Evolutionary conservation across 2,888 invertebrate genomes (phyloP).

Genomic region (Dromius quadrimaculatus): DNA sequence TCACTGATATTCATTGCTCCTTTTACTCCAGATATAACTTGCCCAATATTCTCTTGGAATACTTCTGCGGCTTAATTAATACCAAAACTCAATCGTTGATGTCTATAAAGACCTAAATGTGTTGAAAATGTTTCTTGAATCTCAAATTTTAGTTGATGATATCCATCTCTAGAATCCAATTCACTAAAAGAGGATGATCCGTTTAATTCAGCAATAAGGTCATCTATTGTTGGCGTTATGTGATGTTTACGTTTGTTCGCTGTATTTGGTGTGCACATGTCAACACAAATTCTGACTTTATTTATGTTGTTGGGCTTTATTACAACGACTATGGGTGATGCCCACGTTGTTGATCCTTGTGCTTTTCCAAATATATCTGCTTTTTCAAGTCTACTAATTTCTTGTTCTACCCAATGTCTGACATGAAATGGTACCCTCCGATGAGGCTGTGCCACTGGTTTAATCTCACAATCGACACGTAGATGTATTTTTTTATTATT

Average conservation of each 20-base stretch:
- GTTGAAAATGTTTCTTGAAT: neutral
- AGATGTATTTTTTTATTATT: neutral
- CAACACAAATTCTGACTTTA: constrained; percentile 46
- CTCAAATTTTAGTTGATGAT: neutral
- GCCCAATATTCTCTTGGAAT: neutral
- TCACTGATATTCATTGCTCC: neutral
- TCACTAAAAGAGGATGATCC: constrained; percentile 43
- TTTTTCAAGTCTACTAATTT: constrained; percentile 52
- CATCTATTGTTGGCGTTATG: constrained; percentile 52
- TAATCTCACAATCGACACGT: neutral
- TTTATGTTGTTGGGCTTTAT: constrained; percentile 46
- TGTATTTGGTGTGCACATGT: constrained; percentile 47
- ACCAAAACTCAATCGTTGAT: neutral
- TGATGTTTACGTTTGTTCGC: constrained; percentile 49
- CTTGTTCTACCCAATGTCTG: constrained; percentile 39
- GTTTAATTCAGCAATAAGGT: constrained; percentile 46
- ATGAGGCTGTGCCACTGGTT: neutral
- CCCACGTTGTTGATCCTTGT: constrained; percentile 54
- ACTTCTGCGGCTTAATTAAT: neutral
- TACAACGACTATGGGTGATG: constrained; percentile 55
- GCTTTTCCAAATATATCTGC: constrained; percentile 54
- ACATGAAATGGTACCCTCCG: neutral
- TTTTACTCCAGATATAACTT: neutral
- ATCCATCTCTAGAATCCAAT: constrained; percentile 38
- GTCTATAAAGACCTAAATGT: neutral